Evolutionary conservation across 2,113 vertebrate genomes (phyloP).

Genomic region (Sander lucioperca): DNA sequence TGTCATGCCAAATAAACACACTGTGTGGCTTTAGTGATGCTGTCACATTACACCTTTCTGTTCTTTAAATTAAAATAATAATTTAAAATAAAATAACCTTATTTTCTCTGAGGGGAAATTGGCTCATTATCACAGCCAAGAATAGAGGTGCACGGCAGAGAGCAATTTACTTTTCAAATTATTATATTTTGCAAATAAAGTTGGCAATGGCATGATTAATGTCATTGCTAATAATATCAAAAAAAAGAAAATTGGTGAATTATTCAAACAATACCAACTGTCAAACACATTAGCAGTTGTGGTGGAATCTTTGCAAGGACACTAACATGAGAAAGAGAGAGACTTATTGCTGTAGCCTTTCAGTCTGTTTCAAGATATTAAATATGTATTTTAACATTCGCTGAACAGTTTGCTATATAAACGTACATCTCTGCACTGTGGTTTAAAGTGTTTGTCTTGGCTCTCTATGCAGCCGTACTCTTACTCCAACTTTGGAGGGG

Average conservation of each 20-base stretch:
- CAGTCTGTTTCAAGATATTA: neutral
- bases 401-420: neutral
- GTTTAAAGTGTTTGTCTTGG: neutral
- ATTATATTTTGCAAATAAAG: neutral
- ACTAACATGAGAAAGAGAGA: neutral
- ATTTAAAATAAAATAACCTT: constrained; percentile 9
- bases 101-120: constrained; percentile 16
- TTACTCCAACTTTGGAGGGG: constrained; percentile 84
- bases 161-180: constrained; percentile 10
- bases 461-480: constrained; percentile 86
- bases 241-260: constrained; percentile 17
- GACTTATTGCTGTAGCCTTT: neutral
- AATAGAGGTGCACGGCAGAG: constrained; percentile 28
- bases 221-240: constrained; percentile 10
- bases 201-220: neutral
- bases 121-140: constrained; percentile 14
- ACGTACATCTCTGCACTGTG: neutral
- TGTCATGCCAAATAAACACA: neutral
- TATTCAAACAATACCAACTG: constrained; percentile 12
- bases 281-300: neutral
- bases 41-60: neutral
- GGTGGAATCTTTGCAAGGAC: neutral
- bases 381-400: neutral
- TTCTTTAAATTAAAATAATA: neutral
- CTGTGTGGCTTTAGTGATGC: neutral